Evolutionary conservation across 2,797 vertebrate genomes (phyloP).

Genomic region (Lepilemur septentrionalis): DNA sequence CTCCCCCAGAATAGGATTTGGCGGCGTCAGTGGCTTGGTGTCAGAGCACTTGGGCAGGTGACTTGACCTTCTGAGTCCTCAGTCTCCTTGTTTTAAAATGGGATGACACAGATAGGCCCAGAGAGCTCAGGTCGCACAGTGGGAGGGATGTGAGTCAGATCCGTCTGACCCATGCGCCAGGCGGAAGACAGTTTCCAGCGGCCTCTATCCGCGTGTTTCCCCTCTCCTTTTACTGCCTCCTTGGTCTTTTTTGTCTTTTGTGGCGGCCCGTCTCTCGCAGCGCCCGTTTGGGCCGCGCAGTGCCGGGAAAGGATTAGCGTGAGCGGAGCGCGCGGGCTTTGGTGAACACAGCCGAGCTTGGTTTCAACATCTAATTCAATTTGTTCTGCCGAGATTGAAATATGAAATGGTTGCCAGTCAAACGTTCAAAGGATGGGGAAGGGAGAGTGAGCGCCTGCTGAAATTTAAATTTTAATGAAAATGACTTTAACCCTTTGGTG

Average conservation of each 20-base stretch:
- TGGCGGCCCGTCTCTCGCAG: constrained; percentile 66
- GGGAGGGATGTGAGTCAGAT: neutral
- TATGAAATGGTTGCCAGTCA: constrained; percentile 89
- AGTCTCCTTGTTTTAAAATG: neutral
- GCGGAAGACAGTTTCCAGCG: accelerated
- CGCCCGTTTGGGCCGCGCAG: constrained; percentile 70
- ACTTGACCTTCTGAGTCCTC: neutral
- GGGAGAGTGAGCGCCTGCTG: constrained; percentile 76
- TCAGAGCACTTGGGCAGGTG: neutral
- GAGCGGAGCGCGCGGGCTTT: constrained; percentile 83
- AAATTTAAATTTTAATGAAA: constrained; percentile 87
- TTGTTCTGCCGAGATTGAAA: constrained; percentile 89
- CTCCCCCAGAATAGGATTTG: neutral
- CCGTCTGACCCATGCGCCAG: accelerated
- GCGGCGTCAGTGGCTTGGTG: neutral
- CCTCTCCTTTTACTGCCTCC: accelerated
- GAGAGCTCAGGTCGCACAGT: neutral
- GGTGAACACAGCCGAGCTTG: constrained; percentile 84
- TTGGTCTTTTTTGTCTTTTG: constrained; percentile 68
- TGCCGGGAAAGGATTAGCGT: constrained; percentile 80
- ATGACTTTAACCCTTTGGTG: constrained; percentile 86
- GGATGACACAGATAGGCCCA: neutral
- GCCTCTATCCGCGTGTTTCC: accelerated
- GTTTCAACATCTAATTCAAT: constrained; percentile 89
- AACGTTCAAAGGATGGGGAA: constrained; percentile 80